These are phyloP conservation scores for Automeris io DNA, from an alignment of 2,888 invertebrate species.

Conservation along the genomic window DNA sequence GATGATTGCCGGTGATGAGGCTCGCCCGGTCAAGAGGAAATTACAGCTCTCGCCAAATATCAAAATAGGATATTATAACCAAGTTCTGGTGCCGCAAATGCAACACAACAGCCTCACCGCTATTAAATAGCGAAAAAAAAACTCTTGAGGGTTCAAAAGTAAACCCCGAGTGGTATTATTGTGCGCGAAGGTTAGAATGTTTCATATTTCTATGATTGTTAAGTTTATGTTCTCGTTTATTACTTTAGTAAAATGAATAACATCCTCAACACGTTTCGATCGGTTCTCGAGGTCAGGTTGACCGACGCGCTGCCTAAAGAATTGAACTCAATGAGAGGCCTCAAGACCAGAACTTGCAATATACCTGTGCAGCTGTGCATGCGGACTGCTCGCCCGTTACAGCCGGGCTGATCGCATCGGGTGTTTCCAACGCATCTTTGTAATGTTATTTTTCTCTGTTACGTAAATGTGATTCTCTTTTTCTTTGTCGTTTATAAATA, in stretches of 20 bases:
- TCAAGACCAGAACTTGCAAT: neutral
- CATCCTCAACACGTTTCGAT: neutral
- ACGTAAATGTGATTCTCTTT: no score
- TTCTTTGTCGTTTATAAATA: no score
- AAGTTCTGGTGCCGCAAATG: neutral
- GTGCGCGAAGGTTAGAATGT: neutral
- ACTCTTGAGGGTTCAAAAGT: neutral
- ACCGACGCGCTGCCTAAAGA: neutral
- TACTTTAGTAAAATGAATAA: neutral
- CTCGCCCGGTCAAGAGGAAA: neutral
- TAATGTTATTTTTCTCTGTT: no score
- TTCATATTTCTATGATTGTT: neutral
- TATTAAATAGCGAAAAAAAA: no score
- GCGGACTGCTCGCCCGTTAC: neutral
- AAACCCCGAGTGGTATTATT: neutral
- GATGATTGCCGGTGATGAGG: conserved; percentile 2
- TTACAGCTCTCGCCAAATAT: neutral
- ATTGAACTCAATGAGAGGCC: neutral
- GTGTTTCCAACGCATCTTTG: no score
- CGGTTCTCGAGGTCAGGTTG: neutral
- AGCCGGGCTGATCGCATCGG: neutral
- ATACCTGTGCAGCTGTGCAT: neutral
- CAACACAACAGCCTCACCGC: no score
- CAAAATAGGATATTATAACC: neutral
- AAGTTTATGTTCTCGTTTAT: neutral